A percentile compares a stretch with the other conserved stretches of the same genome.
Conservation (phyloP, 1,140 invertebrate species). For the Trypoxylus dichotomus region DNA sequence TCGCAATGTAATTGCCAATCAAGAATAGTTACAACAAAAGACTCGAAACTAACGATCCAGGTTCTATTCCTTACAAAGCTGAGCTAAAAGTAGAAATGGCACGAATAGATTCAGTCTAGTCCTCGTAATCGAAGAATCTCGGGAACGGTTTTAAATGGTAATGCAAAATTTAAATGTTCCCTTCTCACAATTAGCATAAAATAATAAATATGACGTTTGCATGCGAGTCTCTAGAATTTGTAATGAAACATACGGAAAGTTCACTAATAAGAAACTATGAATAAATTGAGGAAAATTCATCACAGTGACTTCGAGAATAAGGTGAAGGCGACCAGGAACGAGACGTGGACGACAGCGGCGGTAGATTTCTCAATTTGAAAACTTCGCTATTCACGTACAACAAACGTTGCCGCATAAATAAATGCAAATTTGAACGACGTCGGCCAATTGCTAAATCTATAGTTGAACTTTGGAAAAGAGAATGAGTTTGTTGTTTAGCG, state of each 20-base stretch:
- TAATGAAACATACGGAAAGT: constrained; percentile 19
- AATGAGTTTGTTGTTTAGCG: background rate
- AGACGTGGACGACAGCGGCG: background rate
- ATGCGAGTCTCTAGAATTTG: background rate
- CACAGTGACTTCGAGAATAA: background rate
- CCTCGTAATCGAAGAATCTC: constrained; percentile 6
- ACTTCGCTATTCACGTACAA: background rate
- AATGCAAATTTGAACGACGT: background rate
- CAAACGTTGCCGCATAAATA: constrained; percentile 12
- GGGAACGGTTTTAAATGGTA: background rate
- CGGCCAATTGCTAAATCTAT: background rate
- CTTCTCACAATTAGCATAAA: constrained; percentile 25
- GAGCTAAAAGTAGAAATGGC: background rate
- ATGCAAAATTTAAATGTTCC: constrained; percentile 17
- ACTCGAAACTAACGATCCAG: no score
- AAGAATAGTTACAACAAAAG: background rate
- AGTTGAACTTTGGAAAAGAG: background rate
- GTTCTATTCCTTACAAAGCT: background rate
- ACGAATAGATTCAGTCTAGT: no score
- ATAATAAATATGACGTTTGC: constrained; percentile 27
- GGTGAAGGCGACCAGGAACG: background rate
- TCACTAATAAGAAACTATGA: constrained; percentile 29
- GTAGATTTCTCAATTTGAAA: constrained; percentile 21
- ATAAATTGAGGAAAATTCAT: constrained; percentile 27
- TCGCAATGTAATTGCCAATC: background rate